Evolutionary conservation across 2,888 invertebrate genomes (phyloP), one percentile per base, ranked within the genome.

Genomic region (Drosophila subsilvestris): DNA sequence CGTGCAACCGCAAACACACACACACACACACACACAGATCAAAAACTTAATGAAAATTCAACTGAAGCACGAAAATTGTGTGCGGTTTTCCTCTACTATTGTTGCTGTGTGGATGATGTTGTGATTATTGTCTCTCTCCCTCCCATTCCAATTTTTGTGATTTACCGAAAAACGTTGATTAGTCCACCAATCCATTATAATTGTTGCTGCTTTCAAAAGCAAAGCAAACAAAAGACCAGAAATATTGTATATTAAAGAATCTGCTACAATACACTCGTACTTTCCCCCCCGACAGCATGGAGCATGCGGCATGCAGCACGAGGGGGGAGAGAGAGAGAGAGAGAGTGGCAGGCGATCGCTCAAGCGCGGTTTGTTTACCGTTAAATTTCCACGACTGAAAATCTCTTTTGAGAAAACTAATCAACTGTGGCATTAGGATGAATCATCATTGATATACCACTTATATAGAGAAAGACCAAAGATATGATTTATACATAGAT

Each of bases 101-200:
- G 63, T 74, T 63, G 67, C 53, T 50, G 55, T 50, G 51, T 50
- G 45, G 45, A 63, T 58, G 32, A 32, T 69, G 61, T 83, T 63
- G 72, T 60, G 68, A 67, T 67, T 49, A 67, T 65, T 67, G 65
- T 56, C 53, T 56, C 51, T 10, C 29, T 8, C 27, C 12, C 58
- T 20, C 20, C 45, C 50, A 44, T 57, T 12, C 51, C 49, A 1
- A 45, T 62, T 67, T 74, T 63, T 78, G 82, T 83, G 80, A 86
- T 86, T 83, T 83, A 79, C 88, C 88, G 86, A 86, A 88, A 74
- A 88, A 80, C 71, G 80, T 88, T 83, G 88, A 88, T 83, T 83
- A 86, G 88, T 37, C 32, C 10, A 10, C 29, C 37, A 74, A 80
- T 88, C 84, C 79, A 86, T 80, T 88, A 86, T 88, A 88, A 83